Base-by-base conservation (phyloP, 2,113 vertebrate genomes). In the Oostethus manadensis region DNA sequence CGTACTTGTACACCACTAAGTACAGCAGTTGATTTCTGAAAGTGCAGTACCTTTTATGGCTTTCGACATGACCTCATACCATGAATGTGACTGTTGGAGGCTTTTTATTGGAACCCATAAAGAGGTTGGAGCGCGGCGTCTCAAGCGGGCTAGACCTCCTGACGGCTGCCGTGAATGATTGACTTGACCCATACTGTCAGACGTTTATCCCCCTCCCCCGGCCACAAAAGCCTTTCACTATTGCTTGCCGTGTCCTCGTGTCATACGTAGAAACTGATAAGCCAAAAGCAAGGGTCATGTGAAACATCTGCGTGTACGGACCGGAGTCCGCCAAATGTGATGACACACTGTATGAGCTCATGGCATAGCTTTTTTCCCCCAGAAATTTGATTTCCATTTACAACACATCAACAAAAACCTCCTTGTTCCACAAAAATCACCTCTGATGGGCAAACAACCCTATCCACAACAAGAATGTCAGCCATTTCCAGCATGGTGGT, bases 81-180 rank as follows among this genome's bases (percentile, higher is more conserved):
- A 75, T 80, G 77, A 81, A 77, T 73, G 76, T 76, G 75, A 81
- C 74, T 60, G 62, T 77, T 79, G 77, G 68, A 66, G 63, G 60
- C 35, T 35, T 62, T 88, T 89, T 85, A 85, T 73, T 86, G 78
- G 62, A 75, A 57, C 33, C 60, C 77, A 85, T 88, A 90, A 87
- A 88, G 68, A 57, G 66, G 73, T 78, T 65, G 66, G 53, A 82
- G 70, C 51, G 26, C 76, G 75, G 76, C 61, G 73, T 77, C 74
- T 82, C 66, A 42, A 66, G 51, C 82, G 74, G 73, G 53, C 57
- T 66, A 78, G 69, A 70, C 69, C 71, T 73, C 71, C 70, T 63
- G 74, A 73, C 79, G 71, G 62, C 53, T 55, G 62, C 51, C 58
- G 72, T 89, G 75, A 90, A 90, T 90, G 81, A 90, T 88, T 89